Base-by-base conservation (phyloP, 2,888 invertebrate genomes). In the Folsomia manolachei region DNA sequence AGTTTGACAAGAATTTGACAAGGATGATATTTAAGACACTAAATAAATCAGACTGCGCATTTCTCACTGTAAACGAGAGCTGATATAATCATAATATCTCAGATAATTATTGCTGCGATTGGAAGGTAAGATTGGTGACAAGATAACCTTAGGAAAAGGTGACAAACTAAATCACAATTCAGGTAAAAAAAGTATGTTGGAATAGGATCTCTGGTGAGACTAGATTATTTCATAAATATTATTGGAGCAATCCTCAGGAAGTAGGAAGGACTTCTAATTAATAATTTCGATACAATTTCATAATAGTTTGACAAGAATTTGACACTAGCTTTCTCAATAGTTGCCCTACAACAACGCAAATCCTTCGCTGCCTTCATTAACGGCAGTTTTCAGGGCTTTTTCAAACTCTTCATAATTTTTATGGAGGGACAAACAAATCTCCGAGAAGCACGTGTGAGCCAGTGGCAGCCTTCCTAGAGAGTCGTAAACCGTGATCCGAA, bases 361-460 rank as follows among this genome's bases (percentile, higher is more conserved):
- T 1, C 86, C 86, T 75, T 85, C 85, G 61, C 82, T 83, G 4
- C 86, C 86, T 79, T 86, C 86, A 74, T 82, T 74, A 27, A 78
- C 73, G 1, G 86, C 85, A 27, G 84, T 80, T 62, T 84, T 79
- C 18, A 86, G 78, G 19, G 83, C 83, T 76, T 83, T 82, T 80
- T 85, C 85, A 76, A 86, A 84, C 69, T 83, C 82, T 75, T 86
- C 84, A 79, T 84, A 84, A 64, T 82, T 82, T 71, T 83, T 83
- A 76, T 85, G 85, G 78, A 84, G 85, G 2, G 86, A 85, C 65
- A 86, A 80, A 76, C 85, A 85, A 70, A 86, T 81, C 77, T 85
- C 84, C 81, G 86, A 86, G 81, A 86, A 85, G 78, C 86, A 86
- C 11, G 86, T 86, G 78, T 86, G 86, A 27, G 86, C 85, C 27